phyloP scores from a whole-genome alignment of 2,888 invertebrate species.

The Polyommatus icarus region DNA sequence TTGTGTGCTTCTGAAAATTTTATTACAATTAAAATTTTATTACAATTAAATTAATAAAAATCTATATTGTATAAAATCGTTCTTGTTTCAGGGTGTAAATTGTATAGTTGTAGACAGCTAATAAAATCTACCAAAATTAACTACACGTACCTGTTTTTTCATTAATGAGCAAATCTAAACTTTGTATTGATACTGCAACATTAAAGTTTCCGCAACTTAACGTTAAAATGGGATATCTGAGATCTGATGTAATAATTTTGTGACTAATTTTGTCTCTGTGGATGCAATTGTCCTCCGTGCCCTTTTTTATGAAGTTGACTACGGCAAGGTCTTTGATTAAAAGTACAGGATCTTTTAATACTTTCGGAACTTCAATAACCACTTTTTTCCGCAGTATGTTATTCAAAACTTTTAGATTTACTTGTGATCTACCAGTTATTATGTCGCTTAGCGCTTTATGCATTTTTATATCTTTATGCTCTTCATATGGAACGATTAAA shows the following conservation, averaged over 20 bases:
- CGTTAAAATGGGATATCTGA: slow-evolving; percentile 17
- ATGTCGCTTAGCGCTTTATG: slow-evolving; percentile 58
- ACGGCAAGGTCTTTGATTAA: slow-evolving; percentile 56
- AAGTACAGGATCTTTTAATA: slow-evolving; percentile 58
- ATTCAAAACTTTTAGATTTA: slow-evolving; percentile 64
- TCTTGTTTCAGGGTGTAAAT: not conserved
- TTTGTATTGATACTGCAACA: not conserved
- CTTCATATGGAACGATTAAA: slow-evolving; percentile 59
- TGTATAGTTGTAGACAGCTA: not conserved
- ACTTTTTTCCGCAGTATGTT: slow-evolving; percentile 69
- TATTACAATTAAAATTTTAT: not conserved
- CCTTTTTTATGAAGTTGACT: slow-evolving; percentile 60
- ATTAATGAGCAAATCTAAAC: not conserved
- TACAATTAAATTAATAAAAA: not conserved
- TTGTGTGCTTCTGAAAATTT: not conserved
- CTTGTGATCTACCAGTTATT: slow-evolving; percentile 63
- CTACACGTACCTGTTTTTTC: not conserved
- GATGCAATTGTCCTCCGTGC: slow-evolving; percentile 48
- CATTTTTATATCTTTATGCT: slow-evolving; percentile 52
- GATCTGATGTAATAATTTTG: slow-evolving; percentile 39
- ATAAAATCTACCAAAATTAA: not conserved
- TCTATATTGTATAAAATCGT: not conserved
- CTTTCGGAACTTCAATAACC: slow-evolving; percentile 62
- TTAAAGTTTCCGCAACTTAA: slow-evolving; percentile 1
- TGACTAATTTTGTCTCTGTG: slow-evolving; percentile 46